A percentile compares a stretch with the other conserved stretches of the same genome.
These are phyloP conservation scores for Chironex yamaguchii DNA, from an alignment of 30 jellyfish, hydroid and myxozoan species.

Conservation along the genomic window DNA sequence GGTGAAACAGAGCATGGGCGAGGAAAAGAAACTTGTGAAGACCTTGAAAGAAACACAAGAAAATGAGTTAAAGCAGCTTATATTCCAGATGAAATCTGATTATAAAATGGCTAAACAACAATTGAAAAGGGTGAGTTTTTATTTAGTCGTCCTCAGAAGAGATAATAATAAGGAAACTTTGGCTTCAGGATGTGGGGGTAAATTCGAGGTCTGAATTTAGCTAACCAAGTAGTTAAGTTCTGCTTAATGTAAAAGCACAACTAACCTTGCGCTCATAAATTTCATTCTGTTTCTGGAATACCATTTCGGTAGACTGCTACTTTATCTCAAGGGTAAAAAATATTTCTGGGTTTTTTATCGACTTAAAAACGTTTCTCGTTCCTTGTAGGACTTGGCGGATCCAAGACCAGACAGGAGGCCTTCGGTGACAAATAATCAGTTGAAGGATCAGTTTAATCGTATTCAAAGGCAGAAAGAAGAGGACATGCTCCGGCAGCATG, in stretches of 20 bases:
- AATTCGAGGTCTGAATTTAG: no score
- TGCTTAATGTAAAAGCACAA: no score
- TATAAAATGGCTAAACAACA: conserved; percentile 94
- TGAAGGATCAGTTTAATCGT: conserved; percentile 88
- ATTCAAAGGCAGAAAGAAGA: conserved; percentile 82
- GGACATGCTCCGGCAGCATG: conserved; percentile 69
- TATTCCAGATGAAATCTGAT: conserved; percentile 69
- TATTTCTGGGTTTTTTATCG: background rate
- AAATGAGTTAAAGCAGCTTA: conserved; percentile 84
- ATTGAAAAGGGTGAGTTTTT: conserved; percentile 75
- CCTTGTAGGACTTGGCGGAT: conserved; percentile 50
- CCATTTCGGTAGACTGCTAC: no score
- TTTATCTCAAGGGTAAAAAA: background rate
- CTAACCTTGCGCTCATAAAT: no score
- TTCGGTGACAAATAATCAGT: conserved; percentile 70
- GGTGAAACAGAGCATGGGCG: conserved; percentile 91
- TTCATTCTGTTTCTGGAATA: no score
- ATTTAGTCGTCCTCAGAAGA: no score
- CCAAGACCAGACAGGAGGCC: conserved; percentile 58
- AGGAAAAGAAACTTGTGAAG: conserved; percentile 83
- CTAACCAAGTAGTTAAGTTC: no score
- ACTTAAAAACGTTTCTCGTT: background rate
- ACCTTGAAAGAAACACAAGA: conserved; percentile 82
- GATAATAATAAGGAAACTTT: no score
- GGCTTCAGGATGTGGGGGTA: no score